phyloP scores from a whole-genome alignment of 2,888 invertebrate genomes.

The Tiliacea aurago region DNA sequence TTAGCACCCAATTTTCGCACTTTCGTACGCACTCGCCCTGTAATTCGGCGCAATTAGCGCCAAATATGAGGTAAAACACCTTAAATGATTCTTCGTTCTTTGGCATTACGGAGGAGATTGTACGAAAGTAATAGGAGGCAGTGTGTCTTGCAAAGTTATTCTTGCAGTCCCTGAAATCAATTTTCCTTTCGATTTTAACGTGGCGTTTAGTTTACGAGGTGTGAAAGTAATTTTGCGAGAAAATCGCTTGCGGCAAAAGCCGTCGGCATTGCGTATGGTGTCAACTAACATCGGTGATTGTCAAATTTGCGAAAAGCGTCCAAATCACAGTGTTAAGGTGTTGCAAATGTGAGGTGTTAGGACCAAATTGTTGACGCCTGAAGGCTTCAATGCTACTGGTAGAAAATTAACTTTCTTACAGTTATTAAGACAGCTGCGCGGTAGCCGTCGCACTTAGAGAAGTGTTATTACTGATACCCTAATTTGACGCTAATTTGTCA shows the following conservation, averaged over 20 bases:
- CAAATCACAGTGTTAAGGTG: slow-evolving; percentile 55
- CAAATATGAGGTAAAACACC: slow-evolving; percentile 68
- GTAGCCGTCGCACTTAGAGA: slow-evolving; percentile 18
- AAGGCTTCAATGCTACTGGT: slow-evolving; percentile 38
- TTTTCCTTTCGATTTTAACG: slow-evolving; percentile 1
- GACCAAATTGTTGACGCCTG: slow-evolving; percentile 49
- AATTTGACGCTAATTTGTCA: slow-evolving; percentile 58
- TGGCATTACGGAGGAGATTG: slow-evolving; percentile 50
- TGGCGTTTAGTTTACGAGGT: slow-evolving; percentile 19
- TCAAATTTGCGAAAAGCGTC: slow-evolving; percentile 59
- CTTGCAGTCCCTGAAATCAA: slow-evolving; percentile 26
- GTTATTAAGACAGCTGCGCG: slow-evolving; percentile 60
- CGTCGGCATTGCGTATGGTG: slow-evolving; percentile 55
- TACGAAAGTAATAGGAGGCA: slow-evolving; percentile 55
- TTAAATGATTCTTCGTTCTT: slow-evolving; percentile 64
- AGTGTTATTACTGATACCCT: slow-evolving; percentile 41
- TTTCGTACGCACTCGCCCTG: slow-evolving; percentile 76
- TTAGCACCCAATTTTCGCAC: slow-evolving; percentile 87
- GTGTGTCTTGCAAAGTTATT: slow-evolving; percentile 45
- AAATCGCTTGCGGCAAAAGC: slow-evolving; percentile 36
- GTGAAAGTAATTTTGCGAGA: slow-evolving; percentile 28
- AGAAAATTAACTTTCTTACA: slow-evolving; percentile 46
- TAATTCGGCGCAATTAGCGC: slow-evolving; percentile 82
- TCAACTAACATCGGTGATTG: slow-evolving; percentile 59
- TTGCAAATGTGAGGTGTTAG: slow-evolving; percentile 55